Conservation (phyloP, 30 jellyfish, hydroid and myxozoan genomes). For the Pelagia noctiluca region DNA sequence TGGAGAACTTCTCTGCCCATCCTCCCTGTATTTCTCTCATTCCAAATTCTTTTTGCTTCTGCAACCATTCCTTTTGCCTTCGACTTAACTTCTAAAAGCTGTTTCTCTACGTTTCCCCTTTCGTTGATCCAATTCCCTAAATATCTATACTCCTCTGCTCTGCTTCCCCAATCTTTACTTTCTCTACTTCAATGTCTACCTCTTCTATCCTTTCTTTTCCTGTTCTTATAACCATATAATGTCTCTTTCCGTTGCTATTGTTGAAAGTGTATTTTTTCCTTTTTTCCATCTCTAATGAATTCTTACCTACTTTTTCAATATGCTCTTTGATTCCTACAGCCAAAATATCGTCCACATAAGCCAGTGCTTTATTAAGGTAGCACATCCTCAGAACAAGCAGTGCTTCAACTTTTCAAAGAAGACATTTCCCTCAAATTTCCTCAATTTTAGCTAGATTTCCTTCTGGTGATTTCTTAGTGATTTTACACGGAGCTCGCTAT, state of each 20-base stretch:
- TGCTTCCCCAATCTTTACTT: slow-evolving; percentile 3
- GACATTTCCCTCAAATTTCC: too few relatives aligned
- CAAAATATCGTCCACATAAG: background rate
- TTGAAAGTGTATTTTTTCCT: background rate
- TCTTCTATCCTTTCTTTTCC: slow-evolving; percentile 26
- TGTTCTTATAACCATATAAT: slow-evolving; percentile 21
- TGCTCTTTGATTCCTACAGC: background rate
- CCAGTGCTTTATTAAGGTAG: too few relatives aligned
- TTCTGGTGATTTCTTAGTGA: too few relatives aligned
- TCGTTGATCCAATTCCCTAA: slow-evolving; percentile 5
- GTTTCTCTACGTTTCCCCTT: slow-evolving; percentile 19
- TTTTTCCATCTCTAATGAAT: background rate
- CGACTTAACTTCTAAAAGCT: background rate
- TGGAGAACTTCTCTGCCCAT: slow-evolving; percentile 3
- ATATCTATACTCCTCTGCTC: slow-evolving; percentile 18
- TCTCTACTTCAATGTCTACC: slow-evolving; percentile 12
- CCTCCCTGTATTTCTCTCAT: background rate
- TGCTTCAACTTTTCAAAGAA: too few relatives aligned
- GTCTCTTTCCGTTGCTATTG: slow-evolving; percentile 1
- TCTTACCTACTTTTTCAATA: background rate
- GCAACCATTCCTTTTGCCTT: background rate
- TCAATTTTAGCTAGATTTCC: too few relatives aligned
- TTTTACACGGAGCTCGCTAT: too few relatives aligned
- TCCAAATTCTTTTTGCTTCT: slow-evolving; percentile 16
- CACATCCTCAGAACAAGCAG: too few relatives aligned